These are phyloP conservation scores for Petrocephalus schoutedeni DNA, from an alignment of 2,797 vertebrate genomes.

Conservation along the genomic window DNA sequence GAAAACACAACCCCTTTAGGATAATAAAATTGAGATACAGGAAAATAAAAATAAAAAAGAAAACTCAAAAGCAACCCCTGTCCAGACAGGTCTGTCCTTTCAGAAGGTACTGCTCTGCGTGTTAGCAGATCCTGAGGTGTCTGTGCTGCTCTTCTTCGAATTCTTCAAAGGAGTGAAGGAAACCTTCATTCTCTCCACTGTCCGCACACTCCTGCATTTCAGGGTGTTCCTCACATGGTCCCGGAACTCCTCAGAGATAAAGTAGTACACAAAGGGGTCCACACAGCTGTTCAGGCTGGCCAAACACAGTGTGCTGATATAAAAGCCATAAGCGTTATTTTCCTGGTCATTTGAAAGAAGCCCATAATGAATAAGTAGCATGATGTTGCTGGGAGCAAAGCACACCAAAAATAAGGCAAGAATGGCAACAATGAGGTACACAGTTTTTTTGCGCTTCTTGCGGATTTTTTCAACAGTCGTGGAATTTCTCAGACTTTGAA, in stretches of 20 bases:
- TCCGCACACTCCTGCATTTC: slow-evolving; percentile 42
- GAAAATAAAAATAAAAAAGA: background rate
- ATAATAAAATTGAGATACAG: background rate
- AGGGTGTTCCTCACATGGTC: slow-evolving; percentile 62
- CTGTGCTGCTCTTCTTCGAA: slow-evolving; percentile 33
- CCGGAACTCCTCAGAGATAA: slow-evolving; percentile 84
- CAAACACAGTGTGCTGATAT: slow-evolving; percentile 75
- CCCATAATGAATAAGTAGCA: slow-evolving; percentile 73
- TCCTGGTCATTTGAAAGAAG: slow-evolving; percentile 40
- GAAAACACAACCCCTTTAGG: background rate
- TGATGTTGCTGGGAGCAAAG: slow-evolving; percentile 77
- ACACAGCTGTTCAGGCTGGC: slow-evolving; percentile 81
- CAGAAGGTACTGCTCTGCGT: slow-evolving; percentile 52
- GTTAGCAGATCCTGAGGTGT: slow-evolving; percentile 61
- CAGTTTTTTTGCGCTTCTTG: slow-evolving; percentile 70
- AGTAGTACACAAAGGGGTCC: slow-evolving; percentile 86
- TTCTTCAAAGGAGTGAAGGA: background rate
- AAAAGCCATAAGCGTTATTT: slow-evolving; percentile 70
- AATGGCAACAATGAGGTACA: slow-evolving; percentile 72
- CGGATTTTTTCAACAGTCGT: slow-evolving; percentile 48
- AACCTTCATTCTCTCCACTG: background rate
- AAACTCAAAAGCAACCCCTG: background rate
- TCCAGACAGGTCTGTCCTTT: background rate
- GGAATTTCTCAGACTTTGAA: slow-evolving; percentile 54
- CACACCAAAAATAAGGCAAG: slow-evolving; percentile 78